Conservation (phyloP, 2,113 vertebrate genomes). For the Muntiacus muntjak region DNA sequence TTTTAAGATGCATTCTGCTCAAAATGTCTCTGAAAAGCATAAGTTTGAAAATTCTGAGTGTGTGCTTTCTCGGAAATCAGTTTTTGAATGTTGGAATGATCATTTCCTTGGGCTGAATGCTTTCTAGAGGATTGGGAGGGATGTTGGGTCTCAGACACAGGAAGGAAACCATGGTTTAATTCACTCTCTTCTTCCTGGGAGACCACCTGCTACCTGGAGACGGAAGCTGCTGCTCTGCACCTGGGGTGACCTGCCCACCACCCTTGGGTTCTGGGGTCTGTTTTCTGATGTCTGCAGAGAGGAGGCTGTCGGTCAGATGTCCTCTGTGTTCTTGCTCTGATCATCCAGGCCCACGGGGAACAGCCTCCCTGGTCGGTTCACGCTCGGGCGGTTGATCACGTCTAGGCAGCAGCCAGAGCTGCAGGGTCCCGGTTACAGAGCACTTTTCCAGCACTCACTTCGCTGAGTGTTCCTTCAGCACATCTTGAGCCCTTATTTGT, state of each 20-base stretch:
- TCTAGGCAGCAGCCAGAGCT: fast-evolving
- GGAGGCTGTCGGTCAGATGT: not conserved
- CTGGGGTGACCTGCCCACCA: fast-evolving
- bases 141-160: fast-evolving
- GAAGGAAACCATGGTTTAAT: not conserved
- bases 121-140: not conserved
- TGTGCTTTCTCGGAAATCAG: not conserved
- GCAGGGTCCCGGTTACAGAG: fast-evolving
- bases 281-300: not conserved
- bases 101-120: not conserved
- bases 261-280: fast-evolving
- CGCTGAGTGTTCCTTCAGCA: not conserved
- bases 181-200: not conserved
- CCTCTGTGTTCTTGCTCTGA: not conserved
- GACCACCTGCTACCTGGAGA: not conserved
- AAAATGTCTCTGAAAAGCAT: not conserved
- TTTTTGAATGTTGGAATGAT: fast-evolving
- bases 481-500: fast-evolving
- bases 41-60: not conserved
- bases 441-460: fast-evolving
- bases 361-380: fast-evolving
- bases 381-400: fast-evolving
- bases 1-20: not conserved
- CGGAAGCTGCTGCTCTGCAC: no score
- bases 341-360: not conserved